phyloP scores from a whole-genome alignment of 1,140 invertebrate species.

The Pseudomyrmex cubaensis region DNA sequence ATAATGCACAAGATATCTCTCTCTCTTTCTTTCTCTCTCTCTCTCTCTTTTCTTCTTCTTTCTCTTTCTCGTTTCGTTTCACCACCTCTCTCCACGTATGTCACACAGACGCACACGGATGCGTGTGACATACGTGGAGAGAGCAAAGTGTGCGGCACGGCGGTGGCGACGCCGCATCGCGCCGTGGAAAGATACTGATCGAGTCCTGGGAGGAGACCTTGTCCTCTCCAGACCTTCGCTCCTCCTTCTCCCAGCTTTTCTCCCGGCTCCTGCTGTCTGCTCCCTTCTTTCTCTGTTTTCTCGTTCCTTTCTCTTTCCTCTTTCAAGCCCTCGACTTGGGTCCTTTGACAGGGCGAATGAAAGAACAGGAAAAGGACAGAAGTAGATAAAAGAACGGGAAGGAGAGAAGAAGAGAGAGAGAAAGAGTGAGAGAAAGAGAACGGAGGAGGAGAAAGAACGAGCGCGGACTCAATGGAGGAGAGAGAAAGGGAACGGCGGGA shows the following conservation, averaged over 20 bases:
- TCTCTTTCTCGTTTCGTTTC: too few relatives aligned
- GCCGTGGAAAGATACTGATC: slow-evolving; percentile 37
- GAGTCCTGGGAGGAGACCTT: slow-evolving; percentile 58
- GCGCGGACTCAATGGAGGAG: not conserved
- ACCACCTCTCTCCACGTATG: slow-evolving; percentile 21
- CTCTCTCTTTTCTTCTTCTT: slow-evolving; percentile 20
- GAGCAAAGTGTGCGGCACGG: slow-evolving; percentile 7
- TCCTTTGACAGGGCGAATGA: slow-evolving; percentile 38
- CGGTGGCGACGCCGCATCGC: slow-evolving; percentile 48
- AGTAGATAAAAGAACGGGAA: slow-evolving; percentile 17
- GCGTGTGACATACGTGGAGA: slow-evolving; percentile 13
- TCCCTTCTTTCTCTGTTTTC: slow-evolving; percentile 10
- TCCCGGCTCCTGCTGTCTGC: slow-evolving; percentile 33
- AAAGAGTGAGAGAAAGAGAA: slow-evolving; percentile 9
- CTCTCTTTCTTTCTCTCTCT: slow-evolving; percentile 11
- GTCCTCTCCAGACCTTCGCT: slow-evolving; percentile 58
- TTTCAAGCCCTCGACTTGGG: slow-evolving; percentile 11
- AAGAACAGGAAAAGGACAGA: slow-evolving; percentile 21
- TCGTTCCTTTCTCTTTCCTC: slow-evolving; percentile 3
- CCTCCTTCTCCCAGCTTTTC: slow-evolving; percentile 56
- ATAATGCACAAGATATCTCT: slow-evolving; percentile 35
- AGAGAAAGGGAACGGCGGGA: slow-evolving; percentile 70
- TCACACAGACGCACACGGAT: not conserved
- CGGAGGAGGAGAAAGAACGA: slow-evolving; percentile 4
- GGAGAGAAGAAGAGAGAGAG: slow-evolving; percentile 34